A percentile compares a stretch with the other conserved stretches of the same genome.
These are phyloP conservation scores for Drosophila bunnanda DNA, from an alignment of 2,888 invertebrate species.

Conservation along the genomic window DNA sequence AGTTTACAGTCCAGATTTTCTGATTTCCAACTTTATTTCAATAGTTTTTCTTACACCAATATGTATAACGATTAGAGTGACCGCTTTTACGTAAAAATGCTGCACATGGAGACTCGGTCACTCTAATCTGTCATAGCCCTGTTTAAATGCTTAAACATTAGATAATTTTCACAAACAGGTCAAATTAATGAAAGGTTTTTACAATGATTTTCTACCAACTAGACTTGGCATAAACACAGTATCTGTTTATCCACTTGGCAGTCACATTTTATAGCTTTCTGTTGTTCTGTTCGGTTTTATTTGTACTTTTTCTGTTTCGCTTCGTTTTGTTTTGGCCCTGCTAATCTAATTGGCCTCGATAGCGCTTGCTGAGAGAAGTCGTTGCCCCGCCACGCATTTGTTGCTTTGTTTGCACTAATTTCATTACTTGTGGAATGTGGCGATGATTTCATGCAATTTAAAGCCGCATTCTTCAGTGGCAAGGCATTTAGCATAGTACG, in stretches of 20 bases:
- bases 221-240: constrained; percentile 2
- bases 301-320: constrained; percentile 15
- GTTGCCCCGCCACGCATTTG: constrained; percentile 40
- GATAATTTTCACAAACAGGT: background rate
- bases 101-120: background rate
- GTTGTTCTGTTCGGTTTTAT: constrained; percentile 8
- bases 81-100: too few relatives aligned
- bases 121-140: background rate
- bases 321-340: constrained; percentile 24
- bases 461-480: constrained; percentile 75
- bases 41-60: too few relatives aligned
- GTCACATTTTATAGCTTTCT: constrained; percentile 31
- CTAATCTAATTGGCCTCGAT: constrained; percentile 57
- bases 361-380: constrained; percentile 31
- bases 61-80: too few relatives aligned
- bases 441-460: constrained; percentile 82
- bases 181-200: constrained; percentile 1
- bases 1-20: background rate
- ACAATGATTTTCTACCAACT: background rate
- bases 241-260: constrained; percentile 49
- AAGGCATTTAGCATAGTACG: constrained; percentile 68
- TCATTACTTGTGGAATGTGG: constrained; percentile 77
- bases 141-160: background rate
- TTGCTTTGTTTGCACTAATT: constrained; percentile 68
- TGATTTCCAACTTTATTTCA: too few relatives aligned